A percentile compares a stretch with the other conserved stretches of the same genome.
Conservation (phyloP, 2,797 vertebrate genomes). For the Oreonectes daqikongensis region DNA sequence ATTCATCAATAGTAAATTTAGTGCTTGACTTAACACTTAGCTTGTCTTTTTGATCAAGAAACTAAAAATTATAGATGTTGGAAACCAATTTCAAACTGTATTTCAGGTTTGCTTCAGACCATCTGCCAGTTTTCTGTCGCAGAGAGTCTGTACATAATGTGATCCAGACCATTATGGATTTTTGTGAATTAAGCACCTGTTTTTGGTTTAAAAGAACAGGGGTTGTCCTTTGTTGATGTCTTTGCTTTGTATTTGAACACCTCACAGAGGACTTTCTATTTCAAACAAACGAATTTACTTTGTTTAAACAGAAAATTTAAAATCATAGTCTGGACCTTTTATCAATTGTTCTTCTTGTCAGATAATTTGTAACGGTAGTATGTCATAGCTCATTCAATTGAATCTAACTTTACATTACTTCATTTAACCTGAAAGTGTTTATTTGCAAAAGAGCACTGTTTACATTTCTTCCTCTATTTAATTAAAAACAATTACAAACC, state of each 20-base stretch:
- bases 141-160: constrained; percentile 14
- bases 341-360: neutral
- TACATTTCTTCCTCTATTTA: neutral
- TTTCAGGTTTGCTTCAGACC: constrained; percentile 8
- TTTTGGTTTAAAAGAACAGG: constrained; percentile 34
- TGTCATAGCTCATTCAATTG: neutral
- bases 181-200: constrained; percentile 23
- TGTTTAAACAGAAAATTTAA: neutral
- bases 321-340: neutral
- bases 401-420: neutral
- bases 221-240: constrained; percentile 2
- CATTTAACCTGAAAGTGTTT: neutral
- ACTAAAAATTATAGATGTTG: neutral
- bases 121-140: constrained; percentile 11
- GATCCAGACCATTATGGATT: constrained; percentile 24
- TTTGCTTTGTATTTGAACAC: neutral
- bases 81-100: constrained; percentile 8
- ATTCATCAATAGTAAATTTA: neutral
- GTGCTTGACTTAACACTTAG: neutral
- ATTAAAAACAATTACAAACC: neutral
- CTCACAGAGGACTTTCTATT: constrained; percentile 13
- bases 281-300: constrained; percentile 3
- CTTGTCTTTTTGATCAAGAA: neutral
- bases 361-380: neutral
- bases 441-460: neutral